phyloP scores from a whole-genome alignment of 2,888 invertebrate genomes.

The Ligdia adustata region DNA sequence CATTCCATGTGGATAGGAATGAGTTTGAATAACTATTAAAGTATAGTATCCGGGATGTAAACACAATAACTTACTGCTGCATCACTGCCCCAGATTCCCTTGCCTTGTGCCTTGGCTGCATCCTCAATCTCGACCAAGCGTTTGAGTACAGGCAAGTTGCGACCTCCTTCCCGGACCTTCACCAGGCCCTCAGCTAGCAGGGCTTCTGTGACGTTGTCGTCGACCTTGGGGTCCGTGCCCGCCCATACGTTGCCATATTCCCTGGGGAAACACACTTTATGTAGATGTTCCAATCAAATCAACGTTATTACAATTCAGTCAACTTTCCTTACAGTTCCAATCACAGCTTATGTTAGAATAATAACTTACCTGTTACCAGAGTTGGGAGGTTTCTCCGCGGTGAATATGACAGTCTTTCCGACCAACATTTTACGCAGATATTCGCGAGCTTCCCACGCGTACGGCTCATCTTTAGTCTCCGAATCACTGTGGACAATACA shows the following conservation, averaged over 20 bases:
- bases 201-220: conserved; percentile 94
- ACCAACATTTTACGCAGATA: conserved; percentile 96
- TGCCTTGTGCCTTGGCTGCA: conserved; percentile 92
- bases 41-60: neutral
- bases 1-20: too few species aligned
- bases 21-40: neutral
- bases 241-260: conserved; percentile 93
- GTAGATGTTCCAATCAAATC: too few species aligned
- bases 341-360: neutral
- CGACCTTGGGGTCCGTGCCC: conserved; percentile 90
- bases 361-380: conserved; percentile 80
- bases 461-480: conserved; percentile 94
- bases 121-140: conserved; percentile 94
- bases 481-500: conserved; percentile 84
- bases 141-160: conserved; percentile 86
- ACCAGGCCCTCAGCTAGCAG: conserved; percentile 96
- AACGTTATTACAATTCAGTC: neutral
- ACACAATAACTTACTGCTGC: conserved; percentile 12
- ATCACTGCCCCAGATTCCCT: conserved; percentile 90
- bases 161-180: conserved; percentile 86
- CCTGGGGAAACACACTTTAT: conserved; percentile 72
- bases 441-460: conserved; percentile 99
- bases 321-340: too few species aligned
- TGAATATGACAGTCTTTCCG: conserved; percentile 95
- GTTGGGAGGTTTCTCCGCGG: conserved; percentile 92